A percentile compares a stretch with the other conserved stretches of the same genome.
These are phyloP conservation scores for Grammomys surdaster DNA, from an alignment of 2,113 vertebrate species.

Conservation along the genomic window DNA sequence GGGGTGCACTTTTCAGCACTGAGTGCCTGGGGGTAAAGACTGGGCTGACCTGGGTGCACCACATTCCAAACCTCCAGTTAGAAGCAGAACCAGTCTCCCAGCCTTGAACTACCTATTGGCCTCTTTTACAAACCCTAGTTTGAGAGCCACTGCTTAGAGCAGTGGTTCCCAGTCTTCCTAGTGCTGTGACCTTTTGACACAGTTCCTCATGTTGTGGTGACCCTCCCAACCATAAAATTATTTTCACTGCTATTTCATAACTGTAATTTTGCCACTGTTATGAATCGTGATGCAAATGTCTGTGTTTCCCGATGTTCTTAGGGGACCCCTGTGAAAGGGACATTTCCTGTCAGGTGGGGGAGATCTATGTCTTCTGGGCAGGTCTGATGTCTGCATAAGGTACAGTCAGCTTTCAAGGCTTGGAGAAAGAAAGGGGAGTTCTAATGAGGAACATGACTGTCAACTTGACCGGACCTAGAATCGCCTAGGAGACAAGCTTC, in stretches of 20 bases:
- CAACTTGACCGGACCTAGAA: neutral
- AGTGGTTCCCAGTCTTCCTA: neutral
- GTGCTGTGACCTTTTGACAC: neutral
- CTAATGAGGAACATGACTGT: neutral
- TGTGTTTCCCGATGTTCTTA: neutral
- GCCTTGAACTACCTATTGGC: accelerated
- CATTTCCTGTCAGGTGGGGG: neutral
- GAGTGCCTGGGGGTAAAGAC: neutral
- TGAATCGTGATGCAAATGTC: neutral
- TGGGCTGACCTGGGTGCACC: neutral
- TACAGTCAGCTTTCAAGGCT: neutral
- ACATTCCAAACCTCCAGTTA: neutral
- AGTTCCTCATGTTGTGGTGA: neutral
- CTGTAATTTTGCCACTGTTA: neutral
- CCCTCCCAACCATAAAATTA: neutral
- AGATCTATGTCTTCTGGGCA: neutral
- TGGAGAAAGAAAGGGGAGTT: neutral
- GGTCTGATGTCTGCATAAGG: too few species aligned
- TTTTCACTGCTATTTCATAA: neutral
- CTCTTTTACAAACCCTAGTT: neutral
- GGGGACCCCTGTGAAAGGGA: neutral
- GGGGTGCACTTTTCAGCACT: neutral
- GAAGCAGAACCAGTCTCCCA: neutral
- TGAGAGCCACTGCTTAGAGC: neutral
- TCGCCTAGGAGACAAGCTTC: neutral